Conservation (phyloP, 2,888 invertebrate species). For the Miltochrista miniata region DNA sequence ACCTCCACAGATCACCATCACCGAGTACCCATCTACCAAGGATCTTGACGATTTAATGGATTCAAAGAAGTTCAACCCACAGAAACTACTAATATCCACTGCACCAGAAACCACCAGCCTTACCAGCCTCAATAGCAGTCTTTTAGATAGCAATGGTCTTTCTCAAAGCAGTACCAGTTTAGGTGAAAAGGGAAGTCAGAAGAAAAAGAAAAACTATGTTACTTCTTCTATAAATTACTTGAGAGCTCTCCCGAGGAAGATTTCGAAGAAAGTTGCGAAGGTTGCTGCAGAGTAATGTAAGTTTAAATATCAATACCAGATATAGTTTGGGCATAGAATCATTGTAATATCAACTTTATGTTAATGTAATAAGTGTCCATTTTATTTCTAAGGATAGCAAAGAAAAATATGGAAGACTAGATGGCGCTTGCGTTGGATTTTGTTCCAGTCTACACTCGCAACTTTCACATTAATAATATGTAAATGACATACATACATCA, state of each 20-base stretch:
- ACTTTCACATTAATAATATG: no score
- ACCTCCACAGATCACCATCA: slow-evolving; percentile 47
- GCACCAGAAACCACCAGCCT: slow-evolving; percentile 24
- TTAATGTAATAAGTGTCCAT: no score
- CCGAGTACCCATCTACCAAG: slow-evolving; percentile 36
- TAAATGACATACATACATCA: no score
- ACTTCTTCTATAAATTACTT: slow-evolving; percentile 10
- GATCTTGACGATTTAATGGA: slow-evolving; percentile 24
- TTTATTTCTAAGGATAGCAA: no score
- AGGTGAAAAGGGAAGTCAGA: slow-evolving; percentile 21
- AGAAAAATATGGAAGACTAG: no score
- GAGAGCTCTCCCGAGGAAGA: slow-evolving; percentile 21
- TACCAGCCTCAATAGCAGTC: slow-evolving; percentile 3
- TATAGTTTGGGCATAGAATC: no score
- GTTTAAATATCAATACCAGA: no score
- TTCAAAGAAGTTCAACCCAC: slow-evolving; percentile 32
- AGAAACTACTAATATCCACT: slow-evolving; percentile 34
- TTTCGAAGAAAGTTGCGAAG: slow-evolving; percentile 22
- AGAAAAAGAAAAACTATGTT: slow-evolving; percentile 25
- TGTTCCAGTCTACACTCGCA: no score
- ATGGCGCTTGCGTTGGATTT: no score
- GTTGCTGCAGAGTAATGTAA: slow-evolving; percentile 23
- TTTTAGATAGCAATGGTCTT: slow-evolving; percentile 28
- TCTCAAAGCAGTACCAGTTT: slow-evolving; percentile 42
- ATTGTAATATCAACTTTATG: no score